Base-by-base conservation (phyloP, 2,797 vertebrate species). In the Aphelocoma californica region DNA sequence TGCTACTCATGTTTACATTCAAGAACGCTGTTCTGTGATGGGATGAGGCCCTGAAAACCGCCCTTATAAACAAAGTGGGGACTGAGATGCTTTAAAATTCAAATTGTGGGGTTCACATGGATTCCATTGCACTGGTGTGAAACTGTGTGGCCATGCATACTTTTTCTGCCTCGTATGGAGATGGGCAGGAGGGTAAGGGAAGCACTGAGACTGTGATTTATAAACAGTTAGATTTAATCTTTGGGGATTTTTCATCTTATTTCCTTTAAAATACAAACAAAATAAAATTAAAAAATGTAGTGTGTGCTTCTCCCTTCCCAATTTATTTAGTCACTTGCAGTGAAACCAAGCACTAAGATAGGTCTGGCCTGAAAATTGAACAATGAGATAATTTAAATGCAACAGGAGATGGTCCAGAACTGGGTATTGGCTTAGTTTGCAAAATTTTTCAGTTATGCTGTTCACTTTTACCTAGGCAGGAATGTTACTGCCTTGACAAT, bases 1-100 rank as follows among this genome's bases (percentile, higher is more conserved):
- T 96, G 60, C 80, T 90, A 66, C 78, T 73, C 90, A 56, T n/a
- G 18, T 94, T 97, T 96, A 83, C 88, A 91, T 61, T 92, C 73
- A 93, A 73, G 72, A 53, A 80, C 6, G 5, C 54, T 95, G 77
- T 77, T 84, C 81, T 88, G 64, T 72, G 81, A 71, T 88, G 73
- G 29, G 29, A 87, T 90, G 72, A 50, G 72, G 92, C 71, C 93
- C 88, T 57, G 81, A 90, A 96, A 96, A 92, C 72, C 90, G 70
- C 26, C 14, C 29, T 75, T n/a, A 62, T 28, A 66, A 88, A 66
- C 50, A 95, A 90, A 92, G 83, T 75, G 94, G 80, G 92, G 90
- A 28, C 78, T 62, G 60, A 94, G 82, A 94, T 74, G 20, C 45
- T 74, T 83, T 96, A 48, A 88, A 94, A 90, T 94, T 96, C 62